Evolutionary conservation across 1,140 invertebrate genomes (phyloP).

Genomic region (Bombus waltoni): DNA sequence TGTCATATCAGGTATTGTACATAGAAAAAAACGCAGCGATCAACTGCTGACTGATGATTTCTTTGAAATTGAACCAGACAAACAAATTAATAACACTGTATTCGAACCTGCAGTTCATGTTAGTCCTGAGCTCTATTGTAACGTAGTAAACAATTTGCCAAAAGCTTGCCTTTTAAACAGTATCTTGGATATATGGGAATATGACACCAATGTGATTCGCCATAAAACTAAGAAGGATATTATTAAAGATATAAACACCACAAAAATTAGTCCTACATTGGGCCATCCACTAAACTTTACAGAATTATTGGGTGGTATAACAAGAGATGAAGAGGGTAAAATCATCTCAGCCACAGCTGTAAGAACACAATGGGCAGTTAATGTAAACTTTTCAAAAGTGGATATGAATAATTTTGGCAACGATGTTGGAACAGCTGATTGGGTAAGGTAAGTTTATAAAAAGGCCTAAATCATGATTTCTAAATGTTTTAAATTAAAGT

Average conservation of each 20-base stretch:
- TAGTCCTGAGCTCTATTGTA: constrained; percentile 84
- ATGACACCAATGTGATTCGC: constrained; percentile 83
- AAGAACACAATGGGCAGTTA: constrained; percentile 85
- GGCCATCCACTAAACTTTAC: constrained; percentile 87
- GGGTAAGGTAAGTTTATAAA: constrained; percentile 82
- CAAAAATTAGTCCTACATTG: constrained; percentile 85
- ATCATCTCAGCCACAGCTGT: constrained; percentile 86
- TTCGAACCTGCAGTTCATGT: constrained; percentile 84
- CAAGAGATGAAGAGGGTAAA: constrained; percentile 84
- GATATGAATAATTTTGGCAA: constrained; percentile 87
- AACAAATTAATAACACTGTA: constrained; percentile 59
- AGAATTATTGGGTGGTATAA: constrained; percentile 86
- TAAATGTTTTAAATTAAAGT: constrained; percentile 17
- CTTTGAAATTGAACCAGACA: constrained; percentile 73
- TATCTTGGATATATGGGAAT: constrained; percentile 89
- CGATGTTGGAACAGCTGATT: constrained; percentile 88
- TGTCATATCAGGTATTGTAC: constrained; percentile 65
- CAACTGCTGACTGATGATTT: constrained; percentile 65
- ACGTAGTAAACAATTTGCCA: constrained; percentile 83
- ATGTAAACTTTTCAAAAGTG: constrained; percentile 87
- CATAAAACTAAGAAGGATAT: constrained; percentile 85
- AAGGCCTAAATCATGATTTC: constrained; percentile 55
- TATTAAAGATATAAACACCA: constrained; percentile 84
- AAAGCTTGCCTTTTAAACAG: constrained; percentile 85
- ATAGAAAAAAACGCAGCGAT: constrained; percentile 65